Percentiles rank a stretch among this genome's conserved stretches.
Evolutionary conservation across 2,113 vertebrate species (phyloP).

Genomic region (Jaculus jaculus): DNA sequence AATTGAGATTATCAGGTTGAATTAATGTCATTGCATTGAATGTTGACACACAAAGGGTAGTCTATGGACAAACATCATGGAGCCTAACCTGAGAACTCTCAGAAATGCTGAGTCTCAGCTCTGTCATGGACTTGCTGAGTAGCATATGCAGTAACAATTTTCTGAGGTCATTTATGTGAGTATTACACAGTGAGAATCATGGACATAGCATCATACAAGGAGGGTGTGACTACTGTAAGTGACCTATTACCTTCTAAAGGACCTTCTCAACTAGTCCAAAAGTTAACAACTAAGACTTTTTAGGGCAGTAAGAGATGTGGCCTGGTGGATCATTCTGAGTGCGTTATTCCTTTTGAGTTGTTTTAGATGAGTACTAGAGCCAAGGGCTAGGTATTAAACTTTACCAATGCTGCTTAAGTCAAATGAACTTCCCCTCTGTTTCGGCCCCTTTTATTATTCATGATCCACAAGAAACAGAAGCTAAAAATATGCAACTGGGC

Average conservation of each 20-base stretch:
- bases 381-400: neutral
- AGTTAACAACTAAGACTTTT: neutral
- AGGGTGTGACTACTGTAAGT: neutral
- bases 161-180: neutral
- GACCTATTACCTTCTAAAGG: neutral
- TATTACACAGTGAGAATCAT: neutral
- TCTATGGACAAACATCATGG: neutral
- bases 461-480: neutral
- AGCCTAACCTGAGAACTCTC: neutral
- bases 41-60: neutral
- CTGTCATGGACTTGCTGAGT: neutral
- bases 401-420: neutral
- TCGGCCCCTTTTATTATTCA: conserved; percentile 14
- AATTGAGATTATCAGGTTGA: neutral
- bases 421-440: neutral
- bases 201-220: neutral
- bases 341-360: neutral
- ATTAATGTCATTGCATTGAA: neutral
- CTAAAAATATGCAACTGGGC: conserved; percentile 11
- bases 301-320: neutral
- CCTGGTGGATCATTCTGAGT: neutral
- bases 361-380: neutral
- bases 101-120: neutral
- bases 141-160: neutral
- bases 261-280: neutral